A percentile compares a stretch with the other conserved stretches of the same genome.
Evolutionary conservation across 2,888 invertebrate species (phyloP).

Genomic region (Capitulum mitella): DNA sequence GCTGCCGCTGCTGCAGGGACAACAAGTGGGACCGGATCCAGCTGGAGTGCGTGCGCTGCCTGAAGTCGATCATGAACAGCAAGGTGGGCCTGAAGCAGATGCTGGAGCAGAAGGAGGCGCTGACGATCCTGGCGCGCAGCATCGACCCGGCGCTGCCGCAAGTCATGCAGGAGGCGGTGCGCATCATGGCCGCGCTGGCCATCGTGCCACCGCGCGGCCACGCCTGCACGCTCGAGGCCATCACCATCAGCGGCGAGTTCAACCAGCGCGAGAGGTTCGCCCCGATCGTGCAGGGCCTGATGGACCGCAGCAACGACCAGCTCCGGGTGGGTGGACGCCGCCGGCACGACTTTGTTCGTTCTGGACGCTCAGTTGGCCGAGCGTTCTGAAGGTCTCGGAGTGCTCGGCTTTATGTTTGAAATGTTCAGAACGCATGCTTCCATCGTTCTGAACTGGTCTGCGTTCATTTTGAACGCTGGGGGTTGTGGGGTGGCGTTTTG

Average conservation of each 20-base stretch:
- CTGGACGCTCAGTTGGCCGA: too few species aligned
- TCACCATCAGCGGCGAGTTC: slow-evolving; percentile 76
- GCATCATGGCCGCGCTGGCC: slow-evolving; percentile 71
- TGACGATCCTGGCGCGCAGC: slow-evolving; percentile 58
- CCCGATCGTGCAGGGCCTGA: slow-evolving; percentile 79
- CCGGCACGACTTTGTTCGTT: too few species aligned
- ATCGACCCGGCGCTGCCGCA: slow-evolving; percentile 69
- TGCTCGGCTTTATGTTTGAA: too few species aligned
- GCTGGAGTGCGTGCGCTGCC: slow-evolving; percentile 81
- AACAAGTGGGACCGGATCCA: slow-evolving; percentile 58
- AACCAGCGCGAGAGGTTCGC: slow-evolving; percentile 59
- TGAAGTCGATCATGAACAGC: slow-evolving; percentile 91
- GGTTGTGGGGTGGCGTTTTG: too few species aligned
- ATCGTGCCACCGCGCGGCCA: slow-evolving; percentile 52
- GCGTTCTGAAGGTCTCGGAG: too few species aligned
- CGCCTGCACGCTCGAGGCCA: slow-evolving; percentile 65
- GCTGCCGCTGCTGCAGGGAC: slow-evolving; percentile 35
- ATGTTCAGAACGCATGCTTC: too few species aligned
- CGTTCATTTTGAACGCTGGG: too few species aligned
- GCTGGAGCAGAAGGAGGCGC: slow-evolving; percentile 61
- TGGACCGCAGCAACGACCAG: slow-evolving; percentile 59
- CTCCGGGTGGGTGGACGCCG: slow-evolving; percentile 60
- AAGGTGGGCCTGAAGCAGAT: slow-evolving; percentile 85
- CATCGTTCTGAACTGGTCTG: too few species aligned
- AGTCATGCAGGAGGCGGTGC: slow-evolving; percentile 76